Evolutionary conservation across 2,888 invertebrate species (phyloP).

Genomic region (Drosophila longiperda): DNA sequence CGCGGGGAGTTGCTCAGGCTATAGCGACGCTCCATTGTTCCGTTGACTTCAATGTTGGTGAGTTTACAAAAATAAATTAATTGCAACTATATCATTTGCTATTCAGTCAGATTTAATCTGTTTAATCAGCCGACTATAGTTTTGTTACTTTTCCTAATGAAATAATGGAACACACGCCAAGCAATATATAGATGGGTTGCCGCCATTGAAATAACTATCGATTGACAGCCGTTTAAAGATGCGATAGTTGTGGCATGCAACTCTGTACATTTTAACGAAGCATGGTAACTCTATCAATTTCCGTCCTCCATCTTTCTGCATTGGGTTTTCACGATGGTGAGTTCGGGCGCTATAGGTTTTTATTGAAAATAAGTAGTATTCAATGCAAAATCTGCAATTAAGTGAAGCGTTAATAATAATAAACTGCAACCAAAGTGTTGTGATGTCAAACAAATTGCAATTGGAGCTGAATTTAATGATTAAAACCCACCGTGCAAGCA

Average conservation of each 20-base stretch:
- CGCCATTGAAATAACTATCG: slow-evolving; percentile 38
- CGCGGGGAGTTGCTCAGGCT: slow-evolving; percentile 77
- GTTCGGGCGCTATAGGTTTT: slow-evolving; percentile 65
- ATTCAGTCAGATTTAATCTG: background rate
- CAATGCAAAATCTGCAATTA: slow-evolving; percentile 35
- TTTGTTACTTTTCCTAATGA: slow-evolving; percentile 5
- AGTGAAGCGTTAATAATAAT: slow-evolving; percentile 11
- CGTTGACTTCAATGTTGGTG: background rate
- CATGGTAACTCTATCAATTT: slow-evolving; percentile 82
- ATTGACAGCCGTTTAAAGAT: background rate
- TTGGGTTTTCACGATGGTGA: slow-evolving; percentile 84
- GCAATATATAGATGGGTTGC: slow-evolving; percentile 34
- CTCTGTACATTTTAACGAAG: slow-evolving; percentile 20
- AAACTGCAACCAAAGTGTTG: slow-evolving; percentile 11
- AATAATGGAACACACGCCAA: slow-evolving; percentile 12
- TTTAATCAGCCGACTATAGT: background rate
- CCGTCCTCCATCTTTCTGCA: slow-evolving; percentile 85
- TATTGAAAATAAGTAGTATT: slow-evolving; percentile 54
- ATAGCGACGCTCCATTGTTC: slow-evolving; percentile 70
- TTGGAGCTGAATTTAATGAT: slow-evolving; percentile 1
- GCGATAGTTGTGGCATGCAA: slow-evolving; percentile 28
- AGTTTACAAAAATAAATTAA: background rate
- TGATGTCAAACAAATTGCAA: slow-evolving; percentile 18
- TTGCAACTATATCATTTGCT: background rate
- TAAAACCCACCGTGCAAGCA: slow-evolving; percentile 8